Base-by-base conservation (phyloP, 2,113 vertebrate species). In the Jacana jacana region DNA sequence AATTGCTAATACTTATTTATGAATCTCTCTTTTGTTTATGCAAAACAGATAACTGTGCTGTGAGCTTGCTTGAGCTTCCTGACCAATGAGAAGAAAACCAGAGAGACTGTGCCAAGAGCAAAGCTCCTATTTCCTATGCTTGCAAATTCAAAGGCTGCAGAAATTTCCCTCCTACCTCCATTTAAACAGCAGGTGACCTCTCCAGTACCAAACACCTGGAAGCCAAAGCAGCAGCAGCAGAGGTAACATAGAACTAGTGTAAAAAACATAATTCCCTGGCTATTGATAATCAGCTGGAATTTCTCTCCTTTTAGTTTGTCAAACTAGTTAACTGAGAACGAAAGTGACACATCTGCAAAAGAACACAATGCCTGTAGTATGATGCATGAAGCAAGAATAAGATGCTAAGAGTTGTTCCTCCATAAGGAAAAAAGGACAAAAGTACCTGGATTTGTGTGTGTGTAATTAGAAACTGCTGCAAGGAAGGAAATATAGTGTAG, bases 1-100 rank as follows among this genome's bases (percentile, higher is more conserved):
- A 93, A 94, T 10, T 79, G 49, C 57, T 76, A 83, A 61, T 44
- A 46, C 46, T 81, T 25, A 68, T 92, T 97, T 91, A 80, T 54
- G 88, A 69, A 91, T 35, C 7, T 40, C 18, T 86, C 54, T 46
- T 22, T 2, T 78, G n/a, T 69, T 90, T 70, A 84, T 35, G 42
- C 23, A 78, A 82, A 82, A 81, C 39, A 91, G 48, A 9, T 44
- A 95, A 71, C 0, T 0, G 22, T 61, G 23, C 48, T 80, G n/a
- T 92, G 70, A 94, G 92, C 23, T 31, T 86, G 46, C 37, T 22
- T 76, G 77, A 88, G n/a, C 69, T 84, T 90, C 70, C 65, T 61
- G 54, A 84, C 39, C 39, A 90, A 73, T 4, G 13, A 84, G 13
- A 84, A 51, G 20, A 52, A 91, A 85, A 60, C 42, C 25, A 81